phyloP scores from a whole-genome alignment of 2,113 vertebrate species.

The Mugil cephalus region DNA sequence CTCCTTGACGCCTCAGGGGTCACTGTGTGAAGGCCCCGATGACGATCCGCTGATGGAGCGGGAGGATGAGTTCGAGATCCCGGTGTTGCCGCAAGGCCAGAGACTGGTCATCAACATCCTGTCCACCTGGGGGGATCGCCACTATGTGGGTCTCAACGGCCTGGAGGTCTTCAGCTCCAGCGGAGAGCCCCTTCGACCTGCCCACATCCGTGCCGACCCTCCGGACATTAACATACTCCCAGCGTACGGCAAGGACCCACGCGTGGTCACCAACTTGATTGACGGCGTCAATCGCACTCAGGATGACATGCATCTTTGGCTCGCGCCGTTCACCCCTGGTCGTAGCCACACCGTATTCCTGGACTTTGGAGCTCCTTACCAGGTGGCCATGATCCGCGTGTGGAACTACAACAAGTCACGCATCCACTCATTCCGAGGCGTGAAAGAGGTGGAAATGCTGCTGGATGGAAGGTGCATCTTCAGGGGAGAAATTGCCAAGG shows the following conservation, averaged over 20 bases:
- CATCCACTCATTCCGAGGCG: slow-evolving; percentile 95
- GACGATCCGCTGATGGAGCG: slow-evolving; percentile 67
- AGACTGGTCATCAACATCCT: slow-evolving; percentile 89
- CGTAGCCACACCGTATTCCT: slow-evolving; percentile 87
- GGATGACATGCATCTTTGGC: slow-evolving; percentile 98
- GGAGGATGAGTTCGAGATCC: slow-evolving; percentile 92
- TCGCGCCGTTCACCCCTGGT: slow-evolving; percentile 93
- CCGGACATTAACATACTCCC: slow-evolving; percentile 95
- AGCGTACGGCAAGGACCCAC: slow-evolving; percentile 91
- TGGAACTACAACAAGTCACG: slow-evolving; percentile 99
- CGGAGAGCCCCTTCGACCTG: slow-evolving; percentile 88
- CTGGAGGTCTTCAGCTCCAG: slow-evolving; percentile 93
- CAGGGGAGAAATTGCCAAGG: slow-evolving; percentile 97
- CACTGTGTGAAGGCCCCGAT: slow-evolving; percentile 62
- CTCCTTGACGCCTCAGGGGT: slow-evolving; percentile 58
- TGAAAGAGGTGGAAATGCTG: slow-evolving; percentile 90
- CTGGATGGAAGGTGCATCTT: slow-evolving; percentile 92
- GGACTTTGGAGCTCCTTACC: slow-evolving; percentile 86
- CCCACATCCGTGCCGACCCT: slow-evolving; percentile 88
- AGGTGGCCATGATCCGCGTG: slow-evolving; percentile 94
- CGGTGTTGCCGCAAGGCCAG: slow-evolving; percentile 90
- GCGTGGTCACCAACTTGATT: slow-evolving; percentile 88
- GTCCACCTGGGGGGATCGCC: slow-evolving; percentile 97
- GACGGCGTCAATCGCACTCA: slow-evolving; percentile 94
- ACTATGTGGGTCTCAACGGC: slow-evolving; percentile 96